phyloP scores from a whole-genome alignment of 2,113 vertebrate species.

The Hoplias malabaricus region DNA sequence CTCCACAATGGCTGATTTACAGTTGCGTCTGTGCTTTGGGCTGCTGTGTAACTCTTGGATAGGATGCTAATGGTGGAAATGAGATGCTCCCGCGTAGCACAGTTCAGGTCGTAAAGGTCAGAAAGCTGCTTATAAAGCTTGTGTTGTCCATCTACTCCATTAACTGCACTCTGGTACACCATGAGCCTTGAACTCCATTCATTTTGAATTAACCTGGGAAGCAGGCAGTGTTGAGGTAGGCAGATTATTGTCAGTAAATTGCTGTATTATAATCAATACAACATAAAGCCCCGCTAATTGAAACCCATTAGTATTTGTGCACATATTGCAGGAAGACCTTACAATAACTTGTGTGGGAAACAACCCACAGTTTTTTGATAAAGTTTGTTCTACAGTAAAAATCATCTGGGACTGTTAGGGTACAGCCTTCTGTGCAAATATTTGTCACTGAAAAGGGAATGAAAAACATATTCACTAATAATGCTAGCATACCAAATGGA shows the following conservation, averaged over 20 bases:
- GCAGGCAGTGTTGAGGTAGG: neutral
- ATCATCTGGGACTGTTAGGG: too few species aligned
- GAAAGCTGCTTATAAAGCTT: neutral
- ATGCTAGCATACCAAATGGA: too few species aligned
- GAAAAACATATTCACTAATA: too few species aligned
- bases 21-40: neutral
- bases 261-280: neutral
- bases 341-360: neutral
- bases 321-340: neutral
- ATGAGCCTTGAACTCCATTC: neutral
- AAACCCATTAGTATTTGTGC: neutral
- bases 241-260: neutral
- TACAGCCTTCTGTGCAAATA: too few species aligned
- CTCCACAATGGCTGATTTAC: neutral
- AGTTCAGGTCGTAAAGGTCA: neutral
- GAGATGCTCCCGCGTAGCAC: neutral
- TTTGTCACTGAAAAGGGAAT: too few species aligned
- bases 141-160: neutral
- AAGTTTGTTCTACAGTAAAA: too few species aligned
- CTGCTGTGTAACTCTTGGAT: neutral
- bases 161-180: neutral
- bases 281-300: neutral
- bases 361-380: neutral
- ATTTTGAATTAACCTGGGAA: slow-evolving; percentile 15
- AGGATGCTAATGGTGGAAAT: neutral